Conservation (phyloP, 2,797 vertebrate species). For the Peromyscus melanophrys region DNA sequence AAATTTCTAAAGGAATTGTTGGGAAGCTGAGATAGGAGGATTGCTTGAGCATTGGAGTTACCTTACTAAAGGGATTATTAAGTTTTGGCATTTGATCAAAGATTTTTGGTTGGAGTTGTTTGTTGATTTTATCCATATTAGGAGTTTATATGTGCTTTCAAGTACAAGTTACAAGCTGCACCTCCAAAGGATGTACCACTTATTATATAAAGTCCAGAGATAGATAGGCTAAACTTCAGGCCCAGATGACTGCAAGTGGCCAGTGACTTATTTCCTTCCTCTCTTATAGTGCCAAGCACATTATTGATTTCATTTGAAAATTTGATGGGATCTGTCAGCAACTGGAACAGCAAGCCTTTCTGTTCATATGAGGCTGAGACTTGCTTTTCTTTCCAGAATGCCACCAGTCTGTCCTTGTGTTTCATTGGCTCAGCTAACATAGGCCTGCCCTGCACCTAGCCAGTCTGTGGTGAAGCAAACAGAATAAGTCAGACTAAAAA, state of each 20-base stretch:
- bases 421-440: background rate
- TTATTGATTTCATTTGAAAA: conserved; percentile 16
- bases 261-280: conserved; percentile 15
- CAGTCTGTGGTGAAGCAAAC: background rate
- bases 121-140: background rate
- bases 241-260: background rate
- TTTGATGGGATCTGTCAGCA: background rate
- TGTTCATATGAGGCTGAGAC: background rate
- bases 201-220: background rate
- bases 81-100: background rate
- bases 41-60: background rate
- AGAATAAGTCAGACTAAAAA: conserved; percentile 9
- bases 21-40: background rate
- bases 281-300: background rate
- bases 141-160: background rate
- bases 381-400: background rate
- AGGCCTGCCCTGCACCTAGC: background rate
- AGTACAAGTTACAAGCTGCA: background rate
- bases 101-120: background rate
- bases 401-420: background rate
- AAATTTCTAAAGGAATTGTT: conserved; percentile 38
- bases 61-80: conserved; percentile 24
- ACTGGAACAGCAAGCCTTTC: background rate
- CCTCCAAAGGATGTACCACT: background rate
- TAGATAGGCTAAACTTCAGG: background rate